A percentile compares a stretch with the other conserved stretches of the same genome.
Evolutionary conservation across 2,113 vertebrate genomes (phyloP).

Genomic region (Drymodes brunneopygia): DNA sequence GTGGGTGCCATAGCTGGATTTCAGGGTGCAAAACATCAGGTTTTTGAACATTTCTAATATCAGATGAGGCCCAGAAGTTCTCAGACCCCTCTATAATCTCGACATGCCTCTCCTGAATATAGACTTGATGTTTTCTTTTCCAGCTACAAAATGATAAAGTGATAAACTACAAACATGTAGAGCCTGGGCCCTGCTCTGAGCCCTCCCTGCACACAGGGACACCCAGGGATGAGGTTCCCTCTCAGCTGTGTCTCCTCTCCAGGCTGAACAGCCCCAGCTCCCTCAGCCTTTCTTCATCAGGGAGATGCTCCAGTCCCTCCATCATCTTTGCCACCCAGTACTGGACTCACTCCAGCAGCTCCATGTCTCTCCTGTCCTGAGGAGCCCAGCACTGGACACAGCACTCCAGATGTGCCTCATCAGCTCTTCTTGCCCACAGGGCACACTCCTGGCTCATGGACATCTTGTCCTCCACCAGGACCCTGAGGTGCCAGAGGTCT

Average conservation of each 20-base stretch:
- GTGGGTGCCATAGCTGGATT: not conserved
- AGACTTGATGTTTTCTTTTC: not conserved
- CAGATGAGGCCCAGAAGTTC: not conserved
- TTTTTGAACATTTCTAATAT: not conserved
- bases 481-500: not conserved
- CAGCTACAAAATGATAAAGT: not conserved
- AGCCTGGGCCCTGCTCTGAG: not conserved
- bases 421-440: accelerated
- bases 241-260: not conserved
- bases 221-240: not conserved
- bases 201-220: not conserved
- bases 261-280: not conserved
- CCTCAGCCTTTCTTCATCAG: not conserved
- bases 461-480: not conserved
- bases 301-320: not conserved
- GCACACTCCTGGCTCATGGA: not conserved
- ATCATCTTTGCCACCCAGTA: accelerated
- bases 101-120: not conserved
- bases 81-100: not conserved
- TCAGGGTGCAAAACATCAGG: not conserved
- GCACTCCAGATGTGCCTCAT: no score
- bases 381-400: not conserved
- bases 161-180: not conserved
- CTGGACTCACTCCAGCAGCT: accelerated
- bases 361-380: accelerated